A percentile compares a stretch with the other conserved stretches of the same genome.
Evolutionary conservation across 92 coral and sea anemone species (phyloP).

Genomic region (Paramuricea clavata): DNA sequence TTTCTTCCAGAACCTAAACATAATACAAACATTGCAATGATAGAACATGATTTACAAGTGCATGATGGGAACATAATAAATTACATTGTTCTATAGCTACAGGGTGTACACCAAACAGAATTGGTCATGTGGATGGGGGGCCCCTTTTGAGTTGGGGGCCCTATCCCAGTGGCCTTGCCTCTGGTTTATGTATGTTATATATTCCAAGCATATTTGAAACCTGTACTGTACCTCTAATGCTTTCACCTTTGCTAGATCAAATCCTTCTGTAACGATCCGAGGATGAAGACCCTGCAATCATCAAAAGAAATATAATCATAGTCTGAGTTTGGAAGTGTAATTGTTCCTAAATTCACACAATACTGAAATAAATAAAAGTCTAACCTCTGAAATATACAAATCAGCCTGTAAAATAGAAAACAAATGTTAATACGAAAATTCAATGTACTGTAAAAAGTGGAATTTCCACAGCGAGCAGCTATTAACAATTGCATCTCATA

Average conservation of each 20-base stretch:
- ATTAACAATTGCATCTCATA: too few relatives aligned
- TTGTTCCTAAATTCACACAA: too few relatives aligned
- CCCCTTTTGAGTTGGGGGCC: too few relatives aligned
- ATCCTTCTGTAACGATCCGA: slow-evolving; percentile 95
- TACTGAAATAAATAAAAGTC: neutral
- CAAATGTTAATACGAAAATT: neutral
- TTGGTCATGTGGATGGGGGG: too few relatives aligned
- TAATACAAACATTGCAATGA: neutral
- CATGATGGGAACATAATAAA: neutral
- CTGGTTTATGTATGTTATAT: too few relatives aligned
- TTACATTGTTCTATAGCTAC: neutral
- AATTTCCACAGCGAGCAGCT: neutral
- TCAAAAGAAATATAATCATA: neutral
- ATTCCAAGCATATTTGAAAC: too few relatives aligned
- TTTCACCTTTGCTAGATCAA: slow-evolving; percentile 95
- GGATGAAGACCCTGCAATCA: slow-evolving; percentile 90
- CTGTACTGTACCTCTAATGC: slow-evolving; percentile 92
- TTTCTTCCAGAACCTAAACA: slow-evolving; percentile 82
- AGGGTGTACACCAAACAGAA: too few relatives aligned
- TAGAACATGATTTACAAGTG: neutral
- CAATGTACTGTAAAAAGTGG: neutral
- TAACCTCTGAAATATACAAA: slow-evolving; percentile 92
- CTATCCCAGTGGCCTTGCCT: too few relatives aligned
- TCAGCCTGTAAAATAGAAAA: slow-evolving; percentile 74
- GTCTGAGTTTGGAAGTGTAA: neutral